These are phyloP conservation scores for Leucophenga maculata DNA, from an alignment of 2,888 invertebrate genomes.

Conservation along the genomic window DNA sequence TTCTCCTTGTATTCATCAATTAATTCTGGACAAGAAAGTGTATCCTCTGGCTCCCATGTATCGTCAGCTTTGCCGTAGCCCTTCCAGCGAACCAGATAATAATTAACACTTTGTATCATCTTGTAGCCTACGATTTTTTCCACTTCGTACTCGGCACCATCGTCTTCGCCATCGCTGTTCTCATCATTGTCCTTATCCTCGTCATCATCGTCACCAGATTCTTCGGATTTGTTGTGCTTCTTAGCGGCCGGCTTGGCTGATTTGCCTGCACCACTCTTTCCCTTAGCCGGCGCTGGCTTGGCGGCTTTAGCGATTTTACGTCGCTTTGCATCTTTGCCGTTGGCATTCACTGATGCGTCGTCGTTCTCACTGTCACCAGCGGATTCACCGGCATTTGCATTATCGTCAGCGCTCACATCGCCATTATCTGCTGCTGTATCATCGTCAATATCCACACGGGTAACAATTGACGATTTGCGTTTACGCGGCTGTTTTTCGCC, in stretches of 20 bases:
- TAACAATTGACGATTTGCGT: constrained; percentile 11
- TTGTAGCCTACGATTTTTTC: constrained; percentile 82
- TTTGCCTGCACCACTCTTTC: constrained; percentile 41
- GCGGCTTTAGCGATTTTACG: constrained; percentile 49
- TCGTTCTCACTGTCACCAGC: constrained; percentile 25
- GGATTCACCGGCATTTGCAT: not conserved
- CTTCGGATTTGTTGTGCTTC: constrained; percentile 32
- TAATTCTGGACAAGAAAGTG: constrained; percentile 80
- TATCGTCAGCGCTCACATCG: not conserved
- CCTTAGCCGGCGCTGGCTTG: constrained; percentile 54
- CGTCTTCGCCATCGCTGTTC: constrained; percentile 59
- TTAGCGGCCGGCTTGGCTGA: constrained; percentile 3
- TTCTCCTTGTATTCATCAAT: constrained; percentile 75
- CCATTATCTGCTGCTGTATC: not conserved
- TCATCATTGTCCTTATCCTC: constrained; percentile 70
- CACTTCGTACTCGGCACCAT: constrained; percentile 70
- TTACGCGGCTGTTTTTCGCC: constrained; percentile 38
- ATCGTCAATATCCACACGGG: not conserved
- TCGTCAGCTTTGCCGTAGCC: constrained; percentile 81
- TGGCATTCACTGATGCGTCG: constrained; percentile 61
- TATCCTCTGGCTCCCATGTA: constrained; percentile 84
- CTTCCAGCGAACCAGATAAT: constrained; percentile 85
- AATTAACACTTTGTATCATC: constrained; percentile 78
- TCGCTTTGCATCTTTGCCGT: constrained; percentile 43
- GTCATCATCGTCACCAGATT: constrained; percentile 39